Base-by-base conservation (phyloP, 2,113 vertebrate genomes). In the Coreoperca whiteheadi region DNA sequence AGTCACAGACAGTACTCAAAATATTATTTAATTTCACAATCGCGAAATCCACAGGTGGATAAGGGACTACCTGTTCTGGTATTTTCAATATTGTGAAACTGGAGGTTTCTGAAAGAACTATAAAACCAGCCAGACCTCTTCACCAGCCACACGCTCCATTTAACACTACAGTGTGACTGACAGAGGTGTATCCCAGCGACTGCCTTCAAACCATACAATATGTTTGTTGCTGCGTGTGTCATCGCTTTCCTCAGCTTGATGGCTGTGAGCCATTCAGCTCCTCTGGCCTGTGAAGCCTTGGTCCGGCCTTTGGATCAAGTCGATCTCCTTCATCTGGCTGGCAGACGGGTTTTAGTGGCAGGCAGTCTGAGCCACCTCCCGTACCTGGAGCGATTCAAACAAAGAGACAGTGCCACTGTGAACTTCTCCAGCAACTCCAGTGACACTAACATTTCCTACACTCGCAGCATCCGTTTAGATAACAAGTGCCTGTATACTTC, bases 311-410 rank as follows among this genome's bases (percentile, higher is more conserved):
- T 81, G 37, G 79, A 65, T 23, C 80, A 21, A 4, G 48, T 72
- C 11, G 25, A 81, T 57, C 46, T 3, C n/a, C 34, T 1, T 28
- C 34, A 30, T 50, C 53, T 91, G 34, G 74, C 73, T 57, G 90
- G 92, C 4, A 82, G 11, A 39, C 87, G 89, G 87, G 77, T 63
- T 21, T 16, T 93, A 6, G 34, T 89, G 6, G 89, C 82, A 0
- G 91, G 87, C 11, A 84, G 90, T 41, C 46, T 93, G 70, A 90
- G 61, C 50, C 20, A 84, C 46, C 61, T 16, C 2, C 20, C 73
- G 0, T 65, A 51, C 25, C 61, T 87, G 53, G 76, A 90, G 51
- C 21, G 2, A 3, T 84, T 91, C 48, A 85, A 16, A 48, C 43
- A 75, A n/a, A 80, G 82, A 74, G 86, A 92, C 71, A 88, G 89